Conservation (phyloP, 1,140 invertebrate species). For the Aphelenchoides besseyi region DNA sequence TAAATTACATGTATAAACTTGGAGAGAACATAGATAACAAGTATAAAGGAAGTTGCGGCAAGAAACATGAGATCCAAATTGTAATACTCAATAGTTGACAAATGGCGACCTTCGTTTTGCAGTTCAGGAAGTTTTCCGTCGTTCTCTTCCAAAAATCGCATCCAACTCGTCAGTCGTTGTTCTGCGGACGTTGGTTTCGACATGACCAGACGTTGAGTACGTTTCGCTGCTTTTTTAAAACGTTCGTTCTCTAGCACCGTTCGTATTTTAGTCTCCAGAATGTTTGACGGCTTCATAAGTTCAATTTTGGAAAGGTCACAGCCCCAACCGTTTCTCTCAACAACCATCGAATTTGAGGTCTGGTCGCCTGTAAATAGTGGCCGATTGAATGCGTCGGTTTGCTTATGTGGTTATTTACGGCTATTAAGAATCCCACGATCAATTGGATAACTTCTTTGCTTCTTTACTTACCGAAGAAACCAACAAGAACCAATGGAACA, state of each 20-base stretch:
- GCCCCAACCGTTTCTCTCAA: slow-evolving; percentile 13
- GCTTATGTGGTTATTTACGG: no score
- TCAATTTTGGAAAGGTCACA: neutral
- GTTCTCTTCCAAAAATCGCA: slow-evolving; percentile 34
- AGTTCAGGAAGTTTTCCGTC: slow-evolving; percentile 33
- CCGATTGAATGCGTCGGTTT: no score
- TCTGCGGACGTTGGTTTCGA: slow-evolving; percentile 40
- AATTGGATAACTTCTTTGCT: no score
- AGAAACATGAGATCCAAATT: slow-evolving; percentile 3
- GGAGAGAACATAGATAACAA: no score
- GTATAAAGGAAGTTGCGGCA: neutral
- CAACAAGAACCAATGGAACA: neutral
- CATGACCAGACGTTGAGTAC: slow-evolving; percentile 18
- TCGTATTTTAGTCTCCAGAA: slow-evolving; percentile 6
- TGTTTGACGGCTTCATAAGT: neutral
- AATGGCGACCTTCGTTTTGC: slow-evolving; percentile 12
- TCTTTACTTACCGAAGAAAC: no score
- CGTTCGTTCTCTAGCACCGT: neutral
- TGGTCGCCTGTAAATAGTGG: no score
- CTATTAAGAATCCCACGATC: no score
- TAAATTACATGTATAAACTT: no score
- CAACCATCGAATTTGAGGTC: neutral
- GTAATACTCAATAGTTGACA: slow-evolving; percentile 25
- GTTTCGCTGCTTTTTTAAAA: slow-evolving; percentile 16
- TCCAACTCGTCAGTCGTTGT: slow-evolving; percentile 26